Percentiles rank a stretch among this genome's conserved stretches.
Conservation (phyloP, 2,797 vertebrate species). For the Pseudomugil tenellus region DNA sequence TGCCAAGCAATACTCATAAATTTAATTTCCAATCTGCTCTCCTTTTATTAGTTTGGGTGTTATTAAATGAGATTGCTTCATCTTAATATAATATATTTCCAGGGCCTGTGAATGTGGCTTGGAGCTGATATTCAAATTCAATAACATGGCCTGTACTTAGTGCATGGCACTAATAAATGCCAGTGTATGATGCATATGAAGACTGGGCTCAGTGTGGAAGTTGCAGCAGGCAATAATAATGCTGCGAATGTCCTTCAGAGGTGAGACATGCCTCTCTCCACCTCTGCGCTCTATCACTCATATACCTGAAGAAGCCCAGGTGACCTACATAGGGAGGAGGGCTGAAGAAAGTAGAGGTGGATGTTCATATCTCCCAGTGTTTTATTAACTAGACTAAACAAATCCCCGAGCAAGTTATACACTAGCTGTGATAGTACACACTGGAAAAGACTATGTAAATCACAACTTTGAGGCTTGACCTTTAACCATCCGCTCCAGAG, state of each 20-base stretch:
- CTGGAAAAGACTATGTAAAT: conserved; percentile 48
- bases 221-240: conserved; percentile 92
- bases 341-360: conserved; percentile 37
- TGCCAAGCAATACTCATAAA: conserved; percentile 99
- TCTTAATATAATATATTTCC: conserved; percentile 99
- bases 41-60: conserved; percentile 99
- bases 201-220: conserved; percentile 87
- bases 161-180: conserved; percentile 99
- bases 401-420: conserved; percentile 58
- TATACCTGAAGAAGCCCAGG: conserved; percentile 65
- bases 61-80: conserved; percentile 99
- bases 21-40: conserved; percentile 98
- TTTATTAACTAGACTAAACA: conserved; percentile 70
- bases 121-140: conserved; percentile 99
- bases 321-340: conserved; percentile 69
- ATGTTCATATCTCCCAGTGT: conserved; percentile 61
- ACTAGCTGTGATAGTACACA: conserved; percentile 34
- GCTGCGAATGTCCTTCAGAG: conserved; percentile 85
- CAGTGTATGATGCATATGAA: conserved; percentile 96
- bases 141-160: conserved; percentile 99
- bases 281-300: conserved; percentile 42
- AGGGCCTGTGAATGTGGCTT: conserved; percentile 90
- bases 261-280: conserved; percentile 60
- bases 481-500: conserved; percentile 37
- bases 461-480: conserved; percentile 35